Evolutionary conservation across 2,888 invertebrate genomes (phyloP), one percentile per base, ranked within the genome.

Genomic region (Heteromurus nitidus): DNA sequence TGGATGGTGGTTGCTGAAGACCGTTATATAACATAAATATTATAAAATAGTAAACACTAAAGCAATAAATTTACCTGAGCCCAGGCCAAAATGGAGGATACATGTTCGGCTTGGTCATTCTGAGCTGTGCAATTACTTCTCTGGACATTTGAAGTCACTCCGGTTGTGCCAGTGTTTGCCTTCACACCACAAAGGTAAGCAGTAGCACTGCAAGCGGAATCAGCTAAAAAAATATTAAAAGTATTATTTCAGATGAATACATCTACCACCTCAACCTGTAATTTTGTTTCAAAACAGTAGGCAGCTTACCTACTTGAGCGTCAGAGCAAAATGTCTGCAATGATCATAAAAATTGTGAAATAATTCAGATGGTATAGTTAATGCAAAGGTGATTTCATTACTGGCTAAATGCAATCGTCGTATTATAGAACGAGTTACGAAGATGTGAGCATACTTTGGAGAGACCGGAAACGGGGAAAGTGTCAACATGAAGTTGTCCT

Each of bases 101-200:
- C 72, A 16, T 72, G 82, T 30, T 82, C 79, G 11, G 53, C 31
- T 5, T 42, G 31, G 26, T 84, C 44, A 28, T 75, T 74, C 55
- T 83, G 82, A 13, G 82, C 81, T 0, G 36, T 26, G 42, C 87
- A 86, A 64, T 86, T 42, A 11, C 73, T 31, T 13, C 62, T 20
- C n/a, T 24, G 36, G 0, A 94, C 94, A 0, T 91, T 91, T 0
- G 92, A 94, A 20, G 92, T 93, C 0, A 96, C 92, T 0, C 96
- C 95, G n/a, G 95, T 91, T 0, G 95, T 94, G 1, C 93, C 93
- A 83, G 91, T 91, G 88, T 95, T 95, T 1, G 92, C 93, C 89
- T 96, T 96, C 0, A 95, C 93, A 0, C 96, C 96, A 20, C 92
- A 91, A 47, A 95, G 89, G 88, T 94, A 95, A 0, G 95, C 95